Evolutionary conservation across 2,113 vertebrate genomes (phyloP).

Genomic region (Chaetorhynchus papuensis): DNA sequence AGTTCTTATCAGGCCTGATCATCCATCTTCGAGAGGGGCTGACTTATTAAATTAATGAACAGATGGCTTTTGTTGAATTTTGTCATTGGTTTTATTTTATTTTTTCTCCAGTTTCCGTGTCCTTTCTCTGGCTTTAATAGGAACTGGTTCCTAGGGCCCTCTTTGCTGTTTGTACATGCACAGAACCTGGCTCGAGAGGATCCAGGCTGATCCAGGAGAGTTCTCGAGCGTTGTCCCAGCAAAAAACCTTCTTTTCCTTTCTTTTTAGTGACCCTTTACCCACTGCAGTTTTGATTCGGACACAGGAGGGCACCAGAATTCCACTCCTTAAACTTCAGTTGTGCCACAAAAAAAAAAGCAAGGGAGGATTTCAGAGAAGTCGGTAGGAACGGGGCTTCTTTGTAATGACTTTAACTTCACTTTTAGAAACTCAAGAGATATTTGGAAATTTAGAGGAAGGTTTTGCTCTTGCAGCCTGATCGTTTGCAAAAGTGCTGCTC

Average conservation of each 20-base stretch:
- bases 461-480: not conserved
- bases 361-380: not conserved
- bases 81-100: not conserved
- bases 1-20: not conserved
- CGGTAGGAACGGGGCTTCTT: not conserved
- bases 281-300: not conserved
- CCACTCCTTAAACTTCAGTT: not conserved
- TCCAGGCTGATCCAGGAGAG: not conserved
- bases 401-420: not conserved
- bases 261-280: not conserved
- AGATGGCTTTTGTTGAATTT: not conserved
- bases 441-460: not conserved
- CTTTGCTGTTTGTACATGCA: not conserved
- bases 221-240: not conserved
- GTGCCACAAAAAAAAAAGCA: rapidly evolving
- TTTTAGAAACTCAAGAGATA: not conserved
- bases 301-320: conserved; percentile 29
- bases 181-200: not conserved
- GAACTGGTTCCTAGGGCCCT: not conserved
- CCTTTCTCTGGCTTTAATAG: not conserved
- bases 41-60: not conserved
- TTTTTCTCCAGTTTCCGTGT: not conserved
- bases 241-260: not conserved
- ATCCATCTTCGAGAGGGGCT: not conserved
- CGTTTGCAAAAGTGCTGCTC: not conserved